These are phyloP conservation scores for Operophtera brumata DNA, from an alignment of 2,888 invertebrate genomes.

Conservation along the genomic window DNA sequence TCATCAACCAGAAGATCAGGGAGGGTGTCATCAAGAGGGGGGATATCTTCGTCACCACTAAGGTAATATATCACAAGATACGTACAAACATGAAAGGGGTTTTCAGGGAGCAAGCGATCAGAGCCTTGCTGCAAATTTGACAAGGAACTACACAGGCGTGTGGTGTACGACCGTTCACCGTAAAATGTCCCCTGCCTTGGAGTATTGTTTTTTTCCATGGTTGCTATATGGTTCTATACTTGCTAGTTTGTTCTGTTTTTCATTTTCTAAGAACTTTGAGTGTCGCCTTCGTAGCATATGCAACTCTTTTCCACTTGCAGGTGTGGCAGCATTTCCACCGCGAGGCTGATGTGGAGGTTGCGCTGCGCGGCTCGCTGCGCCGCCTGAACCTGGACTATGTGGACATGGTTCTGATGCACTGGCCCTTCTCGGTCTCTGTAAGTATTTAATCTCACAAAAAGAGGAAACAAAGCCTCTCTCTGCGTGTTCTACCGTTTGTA, in stretches of 20 bases:
- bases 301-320: constrained; percentile 36
- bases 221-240: too few species aligned
- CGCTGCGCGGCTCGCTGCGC: constrained; percentile 54
- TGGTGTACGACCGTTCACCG: too few species aligned
- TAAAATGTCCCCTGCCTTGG: too few species aligned
- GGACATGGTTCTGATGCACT: constrained; percentile 63
- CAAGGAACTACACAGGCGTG: too few species aligned
- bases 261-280: too few species aligned
- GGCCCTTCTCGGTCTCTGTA: constrained; percentile 67
- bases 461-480: too few species aligned
- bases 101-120: too few species aligned
- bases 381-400: constrained; percentile 61
- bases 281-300: not conserved
- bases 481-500: too few species aligned
- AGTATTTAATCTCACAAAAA: constrained; percentile 27
- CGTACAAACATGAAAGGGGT: too few species aligned
- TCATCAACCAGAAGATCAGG: constrained; percentile 81
- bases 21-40: constrained; percentile 85
- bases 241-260: too few species aligned
- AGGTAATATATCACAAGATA: constrained; percentile 51
- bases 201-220: too few species aligned
- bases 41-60: constrained; percentile 86
- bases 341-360: constrained; percentile 55
- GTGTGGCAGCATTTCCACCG: constrained; percentile 68
- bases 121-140: too few species aligned